Evolutionary conservation across 2,797 vertebrate genomes (phyloP).

Genomic region (Gallinago solitaria): DNA sequence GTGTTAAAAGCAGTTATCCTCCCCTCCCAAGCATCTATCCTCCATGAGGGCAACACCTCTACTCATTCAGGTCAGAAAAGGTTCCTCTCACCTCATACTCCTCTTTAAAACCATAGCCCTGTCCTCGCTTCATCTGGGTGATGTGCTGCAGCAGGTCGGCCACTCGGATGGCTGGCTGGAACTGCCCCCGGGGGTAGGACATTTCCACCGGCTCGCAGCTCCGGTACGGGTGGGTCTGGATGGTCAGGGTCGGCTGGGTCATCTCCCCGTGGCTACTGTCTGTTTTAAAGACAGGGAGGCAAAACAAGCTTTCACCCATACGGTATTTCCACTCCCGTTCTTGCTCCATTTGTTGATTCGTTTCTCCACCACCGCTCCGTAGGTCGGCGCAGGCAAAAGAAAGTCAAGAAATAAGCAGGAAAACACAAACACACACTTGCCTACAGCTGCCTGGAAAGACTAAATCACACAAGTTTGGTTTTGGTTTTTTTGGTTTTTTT

Average conservation of each 20-base stretch:
- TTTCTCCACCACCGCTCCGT: neutral
- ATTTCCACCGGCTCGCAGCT: conserved; percentile 95
- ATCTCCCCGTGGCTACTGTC: conserved; percentile 92
- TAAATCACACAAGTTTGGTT: neutral
- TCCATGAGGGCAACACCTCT: rapidly evolving
- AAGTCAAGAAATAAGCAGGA: neutral
- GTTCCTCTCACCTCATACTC: conserved; percentile 86
- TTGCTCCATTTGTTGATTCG: neutral
- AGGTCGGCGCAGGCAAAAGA: neutral
- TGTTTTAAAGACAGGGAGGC: conserved; percentile 72
- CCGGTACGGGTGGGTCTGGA: conserved; percentile 94
- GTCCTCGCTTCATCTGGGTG: conserved; percentile 98
- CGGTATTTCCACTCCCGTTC: neutral
- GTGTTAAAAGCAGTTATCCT: neutral
- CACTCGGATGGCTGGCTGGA: conserved; percentile 94
- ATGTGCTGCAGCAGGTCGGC: conserved; percentile 97
- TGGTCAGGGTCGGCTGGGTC: conserved; percentile 89
- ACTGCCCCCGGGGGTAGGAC: conserved; percentile 93
- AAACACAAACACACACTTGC: neutral
- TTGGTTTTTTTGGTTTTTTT: too few relatives aligned
- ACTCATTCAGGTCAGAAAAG: neutral
- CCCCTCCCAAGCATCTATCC: neutral
- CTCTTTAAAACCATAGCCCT: conserved; percentile 97
- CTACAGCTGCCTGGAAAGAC: neutral
- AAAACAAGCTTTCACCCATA: conserved; percentile 41